Percentiles rank a stretch among this genome's conserved stretches.
These are phyloP conservation scores for Plecturocebus donacophilus DNA, from an alignment of 2,113 vertebrate genomes.

Conservation along the genomic window DNA sequence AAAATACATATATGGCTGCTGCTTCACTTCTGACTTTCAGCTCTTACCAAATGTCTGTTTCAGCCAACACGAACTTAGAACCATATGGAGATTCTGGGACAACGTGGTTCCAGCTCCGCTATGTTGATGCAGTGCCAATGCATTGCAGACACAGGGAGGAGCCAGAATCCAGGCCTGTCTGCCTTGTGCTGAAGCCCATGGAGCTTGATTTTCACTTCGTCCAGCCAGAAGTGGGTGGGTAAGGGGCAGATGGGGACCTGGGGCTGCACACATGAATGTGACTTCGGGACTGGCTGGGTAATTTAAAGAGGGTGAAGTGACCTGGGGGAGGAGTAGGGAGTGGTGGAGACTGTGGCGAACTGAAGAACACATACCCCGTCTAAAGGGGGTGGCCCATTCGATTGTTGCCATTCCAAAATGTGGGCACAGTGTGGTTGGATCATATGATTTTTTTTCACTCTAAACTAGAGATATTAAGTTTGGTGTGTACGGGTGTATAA, in stretches of 20 bases:
- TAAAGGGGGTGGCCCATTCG: not conserved
- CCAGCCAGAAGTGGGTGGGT: not conserved
- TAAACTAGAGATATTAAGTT: not conserved
- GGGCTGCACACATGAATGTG: not conserved
- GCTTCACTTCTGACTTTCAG: not conserved
- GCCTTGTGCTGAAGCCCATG: not conserved
- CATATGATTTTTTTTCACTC: not conserved
- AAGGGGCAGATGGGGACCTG: fast-evolving
- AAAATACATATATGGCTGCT: fast-evolving
- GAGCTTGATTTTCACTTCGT: not conserved
- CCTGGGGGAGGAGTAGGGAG: not conserved
- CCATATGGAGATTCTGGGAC: not conserved
- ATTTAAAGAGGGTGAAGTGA: not conserved
- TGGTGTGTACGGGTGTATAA: not conserved
- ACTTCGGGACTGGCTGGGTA: not conserved
- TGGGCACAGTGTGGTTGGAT: not conserved
- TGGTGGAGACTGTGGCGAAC: not conserved
- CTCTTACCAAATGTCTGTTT: not conserved
- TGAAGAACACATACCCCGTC: fast-evolving
- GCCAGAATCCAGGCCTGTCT: not conserved
- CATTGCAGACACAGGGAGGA: not conserved
- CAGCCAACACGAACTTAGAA: not conserved
- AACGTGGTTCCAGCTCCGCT: not conserved
- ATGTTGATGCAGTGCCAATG: too few relatives aligned
- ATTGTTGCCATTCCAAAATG: not conserved